Evolutionary conservation across 2,113 vertebrate genomes (phyloP).

Genomic region (Telmatochromis sp.): DNA sequence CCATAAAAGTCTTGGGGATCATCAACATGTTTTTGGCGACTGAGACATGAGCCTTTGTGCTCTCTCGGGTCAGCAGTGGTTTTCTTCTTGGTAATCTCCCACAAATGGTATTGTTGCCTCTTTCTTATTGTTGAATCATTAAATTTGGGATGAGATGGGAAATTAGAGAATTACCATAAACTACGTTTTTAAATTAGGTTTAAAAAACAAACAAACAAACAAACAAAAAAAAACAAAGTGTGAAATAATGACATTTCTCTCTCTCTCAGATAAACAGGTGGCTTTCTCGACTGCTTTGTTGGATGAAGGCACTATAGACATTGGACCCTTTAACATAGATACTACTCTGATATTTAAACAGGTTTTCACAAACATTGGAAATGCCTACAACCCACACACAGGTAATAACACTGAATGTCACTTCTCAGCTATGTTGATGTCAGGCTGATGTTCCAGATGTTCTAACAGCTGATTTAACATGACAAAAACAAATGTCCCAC

Average conservation of each 20-base stretch:
- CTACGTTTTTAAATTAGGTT: neutral
- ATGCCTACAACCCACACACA: accelerated
- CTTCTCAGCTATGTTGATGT: neutral
- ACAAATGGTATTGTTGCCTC: neutral
- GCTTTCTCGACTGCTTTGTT: neutral
- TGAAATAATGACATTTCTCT: neutral
- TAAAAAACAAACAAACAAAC: neutral
- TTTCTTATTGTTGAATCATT: neutral
- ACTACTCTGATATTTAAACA: neutral
- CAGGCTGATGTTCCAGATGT: neutral
- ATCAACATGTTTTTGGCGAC: neutral
- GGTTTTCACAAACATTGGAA: accelerated
- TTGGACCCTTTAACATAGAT: accelerated
- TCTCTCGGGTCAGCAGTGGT: neutral
- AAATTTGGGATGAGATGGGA: neutral
- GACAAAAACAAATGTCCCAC: neutral
- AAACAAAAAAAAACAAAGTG: accelerated
- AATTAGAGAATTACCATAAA: neutral
- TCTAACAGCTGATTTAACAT: neutral
- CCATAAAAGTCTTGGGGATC: neutral
- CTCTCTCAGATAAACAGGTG: neutral
- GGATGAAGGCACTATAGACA: accelerated
- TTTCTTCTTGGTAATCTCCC: neutral
- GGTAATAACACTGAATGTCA: neutral
- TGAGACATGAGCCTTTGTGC: neutral